Evolutionary conservation across 2,797 vertebrate genomes (phyloP).

Genomic region (Coracias cyanogaster): DNA sequence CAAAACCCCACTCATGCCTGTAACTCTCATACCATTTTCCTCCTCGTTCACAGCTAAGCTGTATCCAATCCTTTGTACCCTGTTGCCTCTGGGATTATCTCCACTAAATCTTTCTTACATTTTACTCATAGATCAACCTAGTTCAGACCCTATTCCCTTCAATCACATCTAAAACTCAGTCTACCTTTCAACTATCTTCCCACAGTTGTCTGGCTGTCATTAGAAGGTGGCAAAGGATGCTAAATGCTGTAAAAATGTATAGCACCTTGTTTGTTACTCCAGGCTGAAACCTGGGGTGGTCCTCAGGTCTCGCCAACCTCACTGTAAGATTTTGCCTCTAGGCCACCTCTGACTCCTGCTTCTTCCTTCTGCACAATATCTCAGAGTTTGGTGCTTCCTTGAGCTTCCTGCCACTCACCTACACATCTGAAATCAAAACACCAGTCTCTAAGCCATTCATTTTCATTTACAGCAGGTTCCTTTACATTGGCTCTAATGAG

Average conservation of each 20-base stretch:
- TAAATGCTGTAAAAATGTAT: background rate
- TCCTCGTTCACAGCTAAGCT: background rate
- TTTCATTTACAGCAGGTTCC: conserved; percentile 58
- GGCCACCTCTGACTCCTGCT: conserved; percentile 13
- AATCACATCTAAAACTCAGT: background rate
- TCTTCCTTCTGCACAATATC: background rate
- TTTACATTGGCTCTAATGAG: conserved; percentile 47
- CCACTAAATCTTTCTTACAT: background rate
- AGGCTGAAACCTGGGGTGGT: conserved; percentile 4
- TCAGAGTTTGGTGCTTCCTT: background rate
- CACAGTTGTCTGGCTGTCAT: accelerated
- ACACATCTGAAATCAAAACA: conserved; percentile 44
- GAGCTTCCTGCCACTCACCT: conserved; percentile 50
- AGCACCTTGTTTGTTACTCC: background rate
- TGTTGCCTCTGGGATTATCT: background rate
- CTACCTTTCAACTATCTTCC: background rate
- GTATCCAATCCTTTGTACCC: background rate
- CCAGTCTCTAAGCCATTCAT: conserved; percentile 38
- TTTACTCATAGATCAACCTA: background rate
- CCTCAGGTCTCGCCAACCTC: background rate
- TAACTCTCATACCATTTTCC: background rate
- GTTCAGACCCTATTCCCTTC: background rate
- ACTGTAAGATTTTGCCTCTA: background rate
- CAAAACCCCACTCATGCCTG: background rate
- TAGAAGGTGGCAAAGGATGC: background rate